These are phyloP conservation scores for Monochamus alternatus DNA, from an alignment of 2,888 invertebrate genomes.

Conservation along the genomic window DNA sequence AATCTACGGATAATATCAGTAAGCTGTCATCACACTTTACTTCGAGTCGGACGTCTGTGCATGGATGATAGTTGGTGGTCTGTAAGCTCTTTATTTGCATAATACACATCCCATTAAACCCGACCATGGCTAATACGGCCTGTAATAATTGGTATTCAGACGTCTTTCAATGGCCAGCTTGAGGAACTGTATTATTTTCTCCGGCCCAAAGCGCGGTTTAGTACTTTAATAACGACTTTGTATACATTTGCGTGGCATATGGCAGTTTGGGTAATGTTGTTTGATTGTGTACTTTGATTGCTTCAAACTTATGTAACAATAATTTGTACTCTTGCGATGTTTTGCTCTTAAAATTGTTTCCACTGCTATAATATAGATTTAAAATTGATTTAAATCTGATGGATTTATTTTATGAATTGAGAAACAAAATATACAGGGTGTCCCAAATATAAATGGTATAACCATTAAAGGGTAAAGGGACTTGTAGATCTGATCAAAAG, in stretches of 20 bases:
- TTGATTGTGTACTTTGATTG: neutral
- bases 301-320: neutral
- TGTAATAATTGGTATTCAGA: neutral
- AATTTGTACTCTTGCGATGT: neutral
- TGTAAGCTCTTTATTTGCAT: neutral
- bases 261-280: neutral
- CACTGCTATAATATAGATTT: too few species aligned
- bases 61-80: neutral
- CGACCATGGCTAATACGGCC: neutral
- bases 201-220: neutral
- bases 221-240: slow-evolving; percentile 8
- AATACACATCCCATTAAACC: neutral
- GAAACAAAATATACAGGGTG: too few species aligned
- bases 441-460: too few species aligned
- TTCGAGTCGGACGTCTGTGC: neutral
- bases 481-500: too few species aligned
- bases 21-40: too few species aligned
- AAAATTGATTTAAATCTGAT: too few species aligned
- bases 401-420: too few species aligned
- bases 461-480: too few species aligned
- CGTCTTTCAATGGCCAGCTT: neutral
- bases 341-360: neutral
- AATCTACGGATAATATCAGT: too few species aligned
- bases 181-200: neutral
- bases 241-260: neutral